Conservation (phyloP, 1,140 invertebrate species). For the Eumaeus atala region DNA sequence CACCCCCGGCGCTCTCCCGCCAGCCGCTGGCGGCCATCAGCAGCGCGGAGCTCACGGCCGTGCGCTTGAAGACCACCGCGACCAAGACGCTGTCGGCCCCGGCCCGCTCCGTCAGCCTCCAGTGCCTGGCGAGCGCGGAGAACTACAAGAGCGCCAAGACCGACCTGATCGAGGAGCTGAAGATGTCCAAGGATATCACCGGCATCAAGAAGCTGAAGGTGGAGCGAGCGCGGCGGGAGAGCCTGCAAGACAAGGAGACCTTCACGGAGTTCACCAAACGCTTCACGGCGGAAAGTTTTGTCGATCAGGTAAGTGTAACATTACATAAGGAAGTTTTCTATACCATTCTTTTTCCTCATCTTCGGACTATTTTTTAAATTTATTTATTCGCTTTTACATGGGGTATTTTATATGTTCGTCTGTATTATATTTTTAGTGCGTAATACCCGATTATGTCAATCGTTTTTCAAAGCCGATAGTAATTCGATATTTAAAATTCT, state of each 20-base stretch:
- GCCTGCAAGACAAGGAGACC: constrained; percentile 84
- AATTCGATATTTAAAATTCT: no score
- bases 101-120: constrained; percentile 82
- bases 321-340: no score
- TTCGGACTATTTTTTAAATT: no score
- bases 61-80: constrained; percentile 83
- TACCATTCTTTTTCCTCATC: no score
- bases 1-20: constrained; percentile 74
- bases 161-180: constrained; percentile 91
- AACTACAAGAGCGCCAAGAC: constrained; percentile 86
- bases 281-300: constrained; percentile 90
- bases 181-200: constrained; percentile 91
- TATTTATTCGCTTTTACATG: no score
- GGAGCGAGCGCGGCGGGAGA: constrained; percentile 87
- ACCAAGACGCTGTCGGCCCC: constrained; percentile 87
- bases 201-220: constrained; percentile 93
- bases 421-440: no score
- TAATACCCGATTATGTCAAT: no score
- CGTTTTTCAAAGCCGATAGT: no score
- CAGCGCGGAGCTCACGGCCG: constrained; percentile 88
- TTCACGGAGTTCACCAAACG: constrained; percentile 87
- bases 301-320: constrained; percentile 87
- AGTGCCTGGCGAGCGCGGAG: constrained; percentile 78
- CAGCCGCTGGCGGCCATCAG: constrained; percentile 88
- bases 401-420: no score